These are phyloP conservation scores for Pseudoatta argentina DNA, from an alignment of 1,140 invertebrate genomes.

Conservation along the genomic window DNA sequence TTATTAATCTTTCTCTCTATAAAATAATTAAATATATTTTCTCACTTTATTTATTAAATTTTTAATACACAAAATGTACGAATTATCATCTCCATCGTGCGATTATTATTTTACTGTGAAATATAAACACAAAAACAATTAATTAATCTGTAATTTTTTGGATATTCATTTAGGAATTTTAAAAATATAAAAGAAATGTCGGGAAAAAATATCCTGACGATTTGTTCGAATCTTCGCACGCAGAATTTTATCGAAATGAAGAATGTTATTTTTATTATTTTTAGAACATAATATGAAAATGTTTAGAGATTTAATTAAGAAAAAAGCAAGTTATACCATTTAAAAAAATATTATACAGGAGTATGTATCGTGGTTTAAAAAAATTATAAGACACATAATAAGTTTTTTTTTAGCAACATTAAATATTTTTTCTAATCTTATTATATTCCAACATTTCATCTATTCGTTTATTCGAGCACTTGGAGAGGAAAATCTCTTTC, in stretches of 20 bases:
- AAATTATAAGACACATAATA: not conserved
- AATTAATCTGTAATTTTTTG: not conserved
- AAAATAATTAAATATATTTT: not conserved
- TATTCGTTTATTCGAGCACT: constrained; percentile 1
- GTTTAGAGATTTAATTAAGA: constrained; percentile 17
- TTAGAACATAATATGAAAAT: constrained; percentile 4
- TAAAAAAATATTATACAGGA: not conserved
- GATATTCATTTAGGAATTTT: not conserved
- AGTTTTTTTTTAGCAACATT: not conserved
- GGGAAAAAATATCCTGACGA: not conserved
- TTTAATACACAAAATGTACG: not conserved
- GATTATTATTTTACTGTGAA: not conserved
- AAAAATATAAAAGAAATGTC: not conserved
- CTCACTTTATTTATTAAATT: not conserved
- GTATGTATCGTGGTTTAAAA: not conserved
- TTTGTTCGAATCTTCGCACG: not conserved
- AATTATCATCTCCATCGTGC: not conserved
- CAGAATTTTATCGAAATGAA: not conserved
- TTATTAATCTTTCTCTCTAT: not conserved
- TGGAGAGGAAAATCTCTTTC: constrained; percentile 42
- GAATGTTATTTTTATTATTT: not conserved
- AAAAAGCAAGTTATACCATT: not conserved
- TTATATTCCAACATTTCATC: not conserved
- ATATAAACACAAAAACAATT: no score
- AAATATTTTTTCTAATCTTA: constrained; percentile 1